Conservation (phyloP, 2,888 invertebrate species). For the Mythimna vitellina region DNA sequence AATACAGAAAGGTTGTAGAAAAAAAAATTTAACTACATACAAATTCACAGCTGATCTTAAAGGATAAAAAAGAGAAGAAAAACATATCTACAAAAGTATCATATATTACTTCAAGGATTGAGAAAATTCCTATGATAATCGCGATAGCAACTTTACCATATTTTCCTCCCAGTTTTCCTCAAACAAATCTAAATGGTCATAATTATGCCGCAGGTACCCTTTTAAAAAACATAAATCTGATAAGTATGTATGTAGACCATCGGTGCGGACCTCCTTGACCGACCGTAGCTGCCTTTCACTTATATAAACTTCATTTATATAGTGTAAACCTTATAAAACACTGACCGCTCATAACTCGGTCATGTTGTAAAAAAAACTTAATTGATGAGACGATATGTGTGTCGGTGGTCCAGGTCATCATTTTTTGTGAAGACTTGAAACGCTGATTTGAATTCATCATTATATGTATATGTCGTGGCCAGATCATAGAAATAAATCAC, state of each 20-base stretch:
- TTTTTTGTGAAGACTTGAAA: conserved; percentile 24
- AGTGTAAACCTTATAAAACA: conserved; percentile 50
- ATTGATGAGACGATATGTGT: conserved; percentile 28
- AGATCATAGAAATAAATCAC: no score
- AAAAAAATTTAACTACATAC: no score
- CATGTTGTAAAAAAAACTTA: conserved; percentile 31
- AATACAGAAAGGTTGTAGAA: no score
- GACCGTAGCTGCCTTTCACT: conserved; percentile 80
- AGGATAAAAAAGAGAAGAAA: background rate
- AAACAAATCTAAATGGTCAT: conserved; percentile 20
- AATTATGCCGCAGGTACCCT: conserved; percentile 16
- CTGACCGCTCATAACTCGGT: conserved; percentile 29
- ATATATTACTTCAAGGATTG: background rate
- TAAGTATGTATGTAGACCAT: conserved; percentile 72
- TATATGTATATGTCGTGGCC: background rate
- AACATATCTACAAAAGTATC: background rate
- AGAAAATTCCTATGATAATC: background rate
- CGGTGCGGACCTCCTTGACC: conserved; percentile 84
- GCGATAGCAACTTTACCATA: background rate
- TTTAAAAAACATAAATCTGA: conserved; percentile 53
- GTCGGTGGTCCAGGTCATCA: conserved; percentile 6
- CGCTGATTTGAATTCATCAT: background rate
- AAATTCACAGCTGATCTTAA: background rate
- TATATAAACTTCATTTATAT: conserved; percentile 60
- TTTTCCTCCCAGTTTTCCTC: conserved; percentile 48